Evolutionary conservation across 2,888 invertebrate species (phyloP).

Genomic region (Heliconius ethilla): DNA sequence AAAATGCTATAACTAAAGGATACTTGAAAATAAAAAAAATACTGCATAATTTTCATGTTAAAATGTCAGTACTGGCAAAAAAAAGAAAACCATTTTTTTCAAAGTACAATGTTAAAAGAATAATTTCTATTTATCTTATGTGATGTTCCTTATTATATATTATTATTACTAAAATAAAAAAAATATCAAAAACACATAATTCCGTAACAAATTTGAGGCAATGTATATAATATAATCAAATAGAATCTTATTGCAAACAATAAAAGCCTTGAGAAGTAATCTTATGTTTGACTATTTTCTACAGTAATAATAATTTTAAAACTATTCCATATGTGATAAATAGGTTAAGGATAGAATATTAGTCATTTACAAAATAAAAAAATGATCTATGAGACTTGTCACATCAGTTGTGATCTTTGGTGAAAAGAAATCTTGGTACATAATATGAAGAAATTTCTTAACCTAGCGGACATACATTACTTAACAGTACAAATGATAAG

Average conservation of each 20-base stretch:
- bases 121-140: neutral
- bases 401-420: constrained; percentile 62
- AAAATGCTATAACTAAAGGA: neutral
- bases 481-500: constrained; percentile 65
- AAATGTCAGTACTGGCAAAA: constrained; percentile 2
- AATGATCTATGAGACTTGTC: constrained; percentile 25
- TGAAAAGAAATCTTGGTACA: constrained; percentile 55
- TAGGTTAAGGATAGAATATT: constrained; percentile 5
- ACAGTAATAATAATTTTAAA: constrained; percentile 4
- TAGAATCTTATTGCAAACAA: neutral
- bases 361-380: constrained; percentile 18
- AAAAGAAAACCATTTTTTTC: constrained; percentile 4
- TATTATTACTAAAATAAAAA: constrained; percentile 10
- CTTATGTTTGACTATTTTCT: neutral
- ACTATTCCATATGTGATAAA: constrained; percentile 1
- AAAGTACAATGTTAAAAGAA: constrained; percentile 20
- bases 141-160: constrained; percentile 6
- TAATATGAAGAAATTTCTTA: constrained; percentile 46
- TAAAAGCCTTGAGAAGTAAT: neutral
- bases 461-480: constrained; percentile 64
- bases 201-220: neutral
- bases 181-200: constrained; percentile 7
- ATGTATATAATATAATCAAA: neutral
- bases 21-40: constrained; percentile 13
- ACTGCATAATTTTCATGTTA: neutral